Conservation (phyloP, 2,113 vertebrate species). For the Rhinichthys klamathensis region DNA sequence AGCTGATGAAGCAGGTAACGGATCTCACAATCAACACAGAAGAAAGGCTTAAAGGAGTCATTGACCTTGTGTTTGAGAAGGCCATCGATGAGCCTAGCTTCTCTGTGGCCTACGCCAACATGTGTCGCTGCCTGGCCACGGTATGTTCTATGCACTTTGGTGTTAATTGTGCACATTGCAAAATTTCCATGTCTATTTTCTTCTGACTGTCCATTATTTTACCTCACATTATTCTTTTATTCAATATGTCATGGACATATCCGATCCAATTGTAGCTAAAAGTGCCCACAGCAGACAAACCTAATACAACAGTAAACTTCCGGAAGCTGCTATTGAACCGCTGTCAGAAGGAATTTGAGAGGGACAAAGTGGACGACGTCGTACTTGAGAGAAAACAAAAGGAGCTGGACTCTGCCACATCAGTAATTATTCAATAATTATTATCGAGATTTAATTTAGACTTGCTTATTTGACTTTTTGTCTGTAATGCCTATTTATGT, state of each 20-base stretch:
- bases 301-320: slow-evolving; percentile 91
- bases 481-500: neutral
- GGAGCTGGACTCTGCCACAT: slow-evolving; percentile 90
- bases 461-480: neutral
- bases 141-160: slow-evolving; percentile 70
- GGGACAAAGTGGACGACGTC: slow-evolving; percentile 96
- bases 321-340: slow-evolving; percentile 95
- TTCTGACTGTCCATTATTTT: neutral
- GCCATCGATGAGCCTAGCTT: slow-evolving; percentile 97
- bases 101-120: slow-evolving; percentile 96
- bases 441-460: neutral
- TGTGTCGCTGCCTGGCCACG: slow-evolving; percentile 95
- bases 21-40: slow-evolving; percentile 96
- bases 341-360: slow-evolving; percentile 98
- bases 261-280: slow-evolving; percentile 74
- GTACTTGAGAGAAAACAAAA: slow-evolving; percentile 98
- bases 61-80: slow-evolving; percentile 98
- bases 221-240: neutral
- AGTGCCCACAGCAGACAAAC: slow-evolving; percentile 95
- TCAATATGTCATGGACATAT: neutral
- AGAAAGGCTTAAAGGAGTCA: slow-evolving; percentile 95
- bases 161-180: neutral
- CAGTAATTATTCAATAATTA: slow-evolving; percentile 71
- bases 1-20: slow-evolving; percentile 97
- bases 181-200: neutral